Percentiles rank a stretch among this genome's conserved stretches.
Evolutionary conservation across 2,113 vertebrate species (phyloP).

Genomic region (Hippoglossus stenolepis): DNA sequence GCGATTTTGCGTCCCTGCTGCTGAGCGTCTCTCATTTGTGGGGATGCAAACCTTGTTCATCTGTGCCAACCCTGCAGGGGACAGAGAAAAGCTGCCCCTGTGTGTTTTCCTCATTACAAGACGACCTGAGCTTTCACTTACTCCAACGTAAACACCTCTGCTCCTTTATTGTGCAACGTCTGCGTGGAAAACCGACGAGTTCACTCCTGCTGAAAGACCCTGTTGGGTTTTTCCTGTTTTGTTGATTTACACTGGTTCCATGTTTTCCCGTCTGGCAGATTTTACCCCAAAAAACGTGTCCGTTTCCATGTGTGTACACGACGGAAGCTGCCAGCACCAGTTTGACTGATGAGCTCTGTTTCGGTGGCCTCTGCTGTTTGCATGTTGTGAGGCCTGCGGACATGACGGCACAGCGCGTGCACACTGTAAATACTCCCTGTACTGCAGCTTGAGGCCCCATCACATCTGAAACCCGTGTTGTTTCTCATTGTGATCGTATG

Average conservation of each 20-base stretch:
- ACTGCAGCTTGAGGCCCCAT: slow-evolving; percentile 19
- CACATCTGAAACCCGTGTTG: slow-evolving; percentile 34
- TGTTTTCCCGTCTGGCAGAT: not conserved
- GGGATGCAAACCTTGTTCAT: not conserved
- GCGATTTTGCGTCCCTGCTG: not conserved
- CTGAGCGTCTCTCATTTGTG: not conserved
- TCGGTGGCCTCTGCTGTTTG: slow-evolving; percentile 25
- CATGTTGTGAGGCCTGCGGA: slow-evolving; percentile 10
- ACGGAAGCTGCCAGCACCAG: not conserved
- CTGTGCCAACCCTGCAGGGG: not conserved
- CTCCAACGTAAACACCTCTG: slow-evolving; percentile 13
- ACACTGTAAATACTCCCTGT: not conserved
- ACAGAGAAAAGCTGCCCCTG: not conserved
- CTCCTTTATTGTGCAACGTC: not conserved
- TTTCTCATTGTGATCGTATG: slow-evolving; percentile 62
- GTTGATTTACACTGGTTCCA: slow-evolving; percentile 18
- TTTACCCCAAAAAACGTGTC: slow-evolving; percentile 3
- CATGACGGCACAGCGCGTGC: not conserved
- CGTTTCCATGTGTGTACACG: slow-evolving; percentile 7
- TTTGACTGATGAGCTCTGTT: slow-evolving; percentile 14
- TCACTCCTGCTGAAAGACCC: slow-evolving; percentile 26
- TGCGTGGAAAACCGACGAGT: slow-evolving; percentile 4
- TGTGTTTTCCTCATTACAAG: slow-evolving; percentile 3
- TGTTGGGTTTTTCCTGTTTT: not conserved
- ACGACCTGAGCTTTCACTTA: slow-evolving; percentile 17